Evolutionary conservation across 2,113 vertebrate genomes (phyloP), one percentile per base, ranked within the genome.

Genomic region (Pachyramphus minor): DNA sequence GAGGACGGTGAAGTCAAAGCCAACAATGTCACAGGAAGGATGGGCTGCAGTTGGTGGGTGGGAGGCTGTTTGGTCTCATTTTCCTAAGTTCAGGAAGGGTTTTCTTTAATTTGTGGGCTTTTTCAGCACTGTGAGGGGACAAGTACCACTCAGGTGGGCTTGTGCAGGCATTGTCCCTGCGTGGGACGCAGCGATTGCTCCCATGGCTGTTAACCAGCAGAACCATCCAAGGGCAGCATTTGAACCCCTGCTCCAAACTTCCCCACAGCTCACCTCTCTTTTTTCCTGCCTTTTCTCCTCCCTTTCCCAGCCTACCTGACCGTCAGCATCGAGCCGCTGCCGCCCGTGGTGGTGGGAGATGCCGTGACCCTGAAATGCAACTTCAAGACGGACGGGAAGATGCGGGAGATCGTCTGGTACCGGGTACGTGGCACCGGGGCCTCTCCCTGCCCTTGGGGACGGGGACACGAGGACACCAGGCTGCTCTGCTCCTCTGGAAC

Each of bases 381-480:
- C 98, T 99, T 99, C 98, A 99, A 99, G 98, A 99, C 99, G 0
- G 99, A 99, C 52, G 99, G 99, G 67, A 98, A 99, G 89, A 99
- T 99, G 98, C 98, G 99, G 31, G 99, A 99, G 96, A 99, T 99
- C 18, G 99, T 99, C 67, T 99, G 99, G 99, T 99, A 99, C 98
- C 97, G 99, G 99, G 99, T 99, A 97, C 99, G 99, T 87, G 53
- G 22, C 6, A 3, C 41, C 15, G 1, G 1, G 6, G 14, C 21
- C 45, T 16, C 60, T 30, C 45, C 35, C n/a, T 8, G 5, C 19
- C 47, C 55, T 39, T 19, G 22, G 37, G 88, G 56, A 39, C 1
- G 14, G 49, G 68, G 56, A 49, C 11, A 27, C 0, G 31, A 35
- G 47, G 73, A 33, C 16, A 12, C 13, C 23, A 2, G 7, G 30